A percentile compares a stretch with the other conserved stretches of the same genome.
These are phyloP conservation scores for Marasmarcha lunaedactyla DNA, from an alignment of 2,888 invertebrate genomes.

Conservation along the genomic window DNA sequence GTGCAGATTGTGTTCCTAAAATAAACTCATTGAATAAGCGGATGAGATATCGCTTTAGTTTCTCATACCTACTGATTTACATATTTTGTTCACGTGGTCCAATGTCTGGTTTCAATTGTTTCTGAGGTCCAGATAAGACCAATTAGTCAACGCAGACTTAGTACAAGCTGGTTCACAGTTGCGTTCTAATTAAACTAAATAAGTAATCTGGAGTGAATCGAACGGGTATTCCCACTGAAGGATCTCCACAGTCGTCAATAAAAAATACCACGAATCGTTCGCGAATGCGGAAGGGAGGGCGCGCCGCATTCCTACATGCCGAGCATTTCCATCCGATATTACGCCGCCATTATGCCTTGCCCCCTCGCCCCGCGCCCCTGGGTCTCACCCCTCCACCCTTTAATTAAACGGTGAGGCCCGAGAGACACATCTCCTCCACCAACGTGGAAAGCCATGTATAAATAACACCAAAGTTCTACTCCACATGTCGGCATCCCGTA, in stretches of 20 bases:
- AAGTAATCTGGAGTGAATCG: too few species aligned
- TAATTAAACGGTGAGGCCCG: slow-evolving; percentile 69
- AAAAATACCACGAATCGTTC: slow-evolving; percentile 68
- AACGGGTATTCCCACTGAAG: neutral
- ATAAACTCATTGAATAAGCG: neutral
- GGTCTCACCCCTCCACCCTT: slow-evolving; percentile 55
- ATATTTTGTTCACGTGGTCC: too few species aligned
- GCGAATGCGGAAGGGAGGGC: slow-evolving; percentile 59
- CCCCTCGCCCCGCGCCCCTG: slow-evolving; percentile 41
- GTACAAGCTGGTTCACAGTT: too few species aligned
- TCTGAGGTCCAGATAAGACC: too few species aligned
- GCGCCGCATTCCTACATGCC: slow-evolving; percentile 70
- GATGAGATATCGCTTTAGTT: too few species aligned
- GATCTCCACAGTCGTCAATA: slow-evolving; percentile 64
- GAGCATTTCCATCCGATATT: slow-evolving; percentile 71
- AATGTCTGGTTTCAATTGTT: too few species aligned
- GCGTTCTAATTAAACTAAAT: too few species aligned
- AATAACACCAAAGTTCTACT: slow-evolving; percentile 51
- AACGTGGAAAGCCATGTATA: slow-evolving; percentile 60
- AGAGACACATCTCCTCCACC: slow-evolving; percentile 61
- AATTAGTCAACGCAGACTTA: too few species aligned
- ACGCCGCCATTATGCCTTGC: slow-evolving; percentile 67
- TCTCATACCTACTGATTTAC: too few species aligned
- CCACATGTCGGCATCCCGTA: slow-evolving; percentile 18
- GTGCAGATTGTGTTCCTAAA: neutral